Evolutionary conservation across 35 echinoderm and acorn worm species (phyloP).

Genomic region (Ophiothrix spiculata): DNA sequence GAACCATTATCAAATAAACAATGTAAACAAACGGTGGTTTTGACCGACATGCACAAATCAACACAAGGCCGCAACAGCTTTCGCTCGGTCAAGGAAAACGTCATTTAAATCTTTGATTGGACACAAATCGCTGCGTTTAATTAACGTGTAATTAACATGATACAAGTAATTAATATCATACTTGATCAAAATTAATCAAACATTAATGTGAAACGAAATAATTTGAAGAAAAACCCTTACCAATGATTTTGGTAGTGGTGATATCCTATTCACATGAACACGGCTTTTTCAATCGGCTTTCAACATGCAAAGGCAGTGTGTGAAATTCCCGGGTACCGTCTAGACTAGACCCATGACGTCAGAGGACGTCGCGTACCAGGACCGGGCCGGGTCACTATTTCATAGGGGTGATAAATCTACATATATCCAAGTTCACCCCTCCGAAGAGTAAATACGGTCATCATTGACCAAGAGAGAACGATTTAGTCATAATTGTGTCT

Average conservation of each 20-base stretch:
- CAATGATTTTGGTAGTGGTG: not conserved
- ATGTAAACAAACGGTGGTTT: constrained; percentile 1
- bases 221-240: not conserved
- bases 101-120: not conserved
- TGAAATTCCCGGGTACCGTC: constrained; percentile 30
- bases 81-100: not conserved
- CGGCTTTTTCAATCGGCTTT: constrained; percentile 8
- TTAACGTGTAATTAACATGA: no score
- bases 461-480: not conserved
- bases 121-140: not conserved
- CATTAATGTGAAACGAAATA: not conserved
- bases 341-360: constrained; percentile 66
- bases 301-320: not conserved
- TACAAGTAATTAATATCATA: not conserved
- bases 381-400: constrained; percentile 43
- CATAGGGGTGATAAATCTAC: not conserved
- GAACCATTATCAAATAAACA: not conserved
- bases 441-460: not conserved
- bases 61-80: not conserved
- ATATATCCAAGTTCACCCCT: constrained; percentile 3
- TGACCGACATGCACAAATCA: not conserved
- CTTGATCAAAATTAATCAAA: not conserved
- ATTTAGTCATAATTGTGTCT: not conserved
- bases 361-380: constrained; percentile 53
- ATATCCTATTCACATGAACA: not conserved